Base-by-base conservation (phyloP, 2,888 invertebrate genomes). In the Marronus borbonicus region DNA sequence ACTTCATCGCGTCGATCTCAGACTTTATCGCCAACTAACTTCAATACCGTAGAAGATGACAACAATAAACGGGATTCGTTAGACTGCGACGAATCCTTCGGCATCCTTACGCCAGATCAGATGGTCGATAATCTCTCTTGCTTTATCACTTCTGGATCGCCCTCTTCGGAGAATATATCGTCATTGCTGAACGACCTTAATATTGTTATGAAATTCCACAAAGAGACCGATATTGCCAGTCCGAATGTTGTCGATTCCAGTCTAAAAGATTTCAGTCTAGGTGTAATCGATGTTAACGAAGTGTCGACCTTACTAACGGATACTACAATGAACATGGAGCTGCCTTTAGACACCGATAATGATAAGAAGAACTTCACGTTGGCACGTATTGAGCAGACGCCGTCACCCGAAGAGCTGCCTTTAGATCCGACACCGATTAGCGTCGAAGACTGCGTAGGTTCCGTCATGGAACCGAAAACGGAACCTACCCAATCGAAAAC, bases 51-150 rank as follows among this genome's bases (percentile, higher is more conserved):
- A 55, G 70, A 64, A 12, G 87, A 87, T 12, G 83, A 81, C 10
- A 86, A 84, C 55, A 44, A 10, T 20, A 95, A 95, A 87, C 93
- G 95, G 86, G 94, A 95, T 86, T 96, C 96, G 1, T 92, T 95
- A 83, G 96, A 94, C 82, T 89, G 92, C 85, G 93, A 96, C 85
- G 96, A 97, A 86, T 95, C 95, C 84, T 90, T 96, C 83, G 96
- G 96, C 4, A 96, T 97, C 84, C 89, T 97, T 80, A 96, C 96
- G 10, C 96, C 96, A 0, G 96, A 96, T 89, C 96, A 96, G 88
- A 96, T 97, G 95, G 94, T 92, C 83, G 92, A 92, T 84, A 91
- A 91, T 85, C 62, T 74, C 2, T 90, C 92, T 81, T 81, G 78
- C 62, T 84, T 85, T 76, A 79, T 83, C 10, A 80, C 80, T n/a